Conservation (phyloP, 2,113 vertebrate genomes). For the Rutilus rutilus region DNA sequence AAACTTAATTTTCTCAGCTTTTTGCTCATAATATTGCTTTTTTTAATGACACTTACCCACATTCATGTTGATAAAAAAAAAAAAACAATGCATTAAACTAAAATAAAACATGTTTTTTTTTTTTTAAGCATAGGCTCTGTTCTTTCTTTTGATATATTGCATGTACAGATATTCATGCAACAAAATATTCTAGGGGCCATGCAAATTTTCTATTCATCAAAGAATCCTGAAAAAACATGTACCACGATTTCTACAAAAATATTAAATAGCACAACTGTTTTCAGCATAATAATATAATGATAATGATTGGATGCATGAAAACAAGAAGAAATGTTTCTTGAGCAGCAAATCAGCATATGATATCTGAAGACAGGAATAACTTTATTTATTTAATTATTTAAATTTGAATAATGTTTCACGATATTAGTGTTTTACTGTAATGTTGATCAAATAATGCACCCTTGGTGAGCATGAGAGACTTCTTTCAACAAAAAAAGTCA, state of each 20-base stretch:
- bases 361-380: neutral
- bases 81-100: too few species aligned
- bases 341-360: neutral
- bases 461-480: neutral
- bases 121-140: too few species aligned
- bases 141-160: too few species aligned
- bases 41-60: too few species aligned
- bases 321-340: neutral
- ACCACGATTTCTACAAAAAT: too few species aligned
- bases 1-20: too few species aligned
- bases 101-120: too few species aligned
- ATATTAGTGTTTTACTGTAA: neutral
- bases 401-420: neutral
- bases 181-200: too few species aligned
- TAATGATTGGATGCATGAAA: neutral
- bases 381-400: neutral
- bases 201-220: neutral
- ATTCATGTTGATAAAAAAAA: too few species aligned
- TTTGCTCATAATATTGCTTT: too few species aligned
- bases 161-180: too few species aligned
- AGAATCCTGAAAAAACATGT: neutral
- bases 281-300: neutral
- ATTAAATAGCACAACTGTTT: neutral
- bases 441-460: neutral
- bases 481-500: neutral